Conservation (phyloP, 2,888 invertebrate species). For the Darwinula stevensoni region DNA sequence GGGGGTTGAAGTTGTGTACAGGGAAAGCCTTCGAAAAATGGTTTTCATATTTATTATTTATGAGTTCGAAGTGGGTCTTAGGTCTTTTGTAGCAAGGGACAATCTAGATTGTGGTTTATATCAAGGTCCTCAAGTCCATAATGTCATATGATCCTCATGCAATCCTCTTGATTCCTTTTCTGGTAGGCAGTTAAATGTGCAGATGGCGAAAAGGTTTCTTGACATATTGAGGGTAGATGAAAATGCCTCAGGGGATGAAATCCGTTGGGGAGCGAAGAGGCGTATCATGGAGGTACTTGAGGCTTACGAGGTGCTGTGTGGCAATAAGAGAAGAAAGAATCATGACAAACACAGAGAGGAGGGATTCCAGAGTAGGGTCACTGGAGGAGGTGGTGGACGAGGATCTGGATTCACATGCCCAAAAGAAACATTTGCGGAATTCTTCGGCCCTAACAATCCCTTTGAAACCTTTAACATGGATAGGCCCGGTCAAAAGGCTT, state of each 20-base stretch:
- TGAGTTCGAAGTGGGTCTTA: too few relatives aligned
- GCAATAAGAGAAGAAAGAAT: constrained; percentile 79
- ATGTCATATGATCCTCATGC: too few relatives aligned
- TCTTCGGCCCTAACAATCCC: constrained; percentile 86
- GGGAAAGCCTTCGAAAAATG: too few relatives aligned
- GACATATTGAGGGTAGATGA: constrained; percentile 61
- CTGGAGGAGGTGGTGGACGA: constrained; percentile 25
- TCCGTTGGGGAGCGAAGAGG: constrained; percentile 81
- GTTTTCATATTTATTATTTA: too few relatives aligned
- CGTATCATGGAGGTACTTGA: constrained; percentile 89
- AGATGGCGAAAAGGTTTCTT: constrained; percentile 97
- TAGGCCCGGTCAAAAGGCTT: constrained; percentile 22
- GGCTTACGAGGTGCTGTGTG: constrained; percentile 88
- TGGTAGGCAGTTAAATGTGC: too few relatives aligned
- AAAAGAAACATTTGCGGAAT: constrained; percentile 82
- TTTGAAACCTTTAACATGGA: constrained; percentile 55
- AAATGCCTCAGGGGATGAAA: constrained; percentile 75
- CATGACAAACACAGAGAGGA: constrained; percentile 81
- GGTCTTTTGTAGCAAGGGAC: too few relatives aligned
- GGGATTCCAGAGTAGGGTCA: constrained; percentile 34
- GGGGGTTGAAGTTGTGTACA: too few relatives aligned
- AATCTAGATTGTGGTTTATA: too few relatives aligned
- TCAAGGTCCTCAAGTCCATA: too few relatives aligned
- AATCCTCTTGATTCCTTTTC: too few relatives aligned
- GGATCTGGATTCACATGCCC: constrained; percentile 63